Conservation (phyloP, 2,113 vertebrate genomes). For the Onychorhynchus coronatus region DNA sequence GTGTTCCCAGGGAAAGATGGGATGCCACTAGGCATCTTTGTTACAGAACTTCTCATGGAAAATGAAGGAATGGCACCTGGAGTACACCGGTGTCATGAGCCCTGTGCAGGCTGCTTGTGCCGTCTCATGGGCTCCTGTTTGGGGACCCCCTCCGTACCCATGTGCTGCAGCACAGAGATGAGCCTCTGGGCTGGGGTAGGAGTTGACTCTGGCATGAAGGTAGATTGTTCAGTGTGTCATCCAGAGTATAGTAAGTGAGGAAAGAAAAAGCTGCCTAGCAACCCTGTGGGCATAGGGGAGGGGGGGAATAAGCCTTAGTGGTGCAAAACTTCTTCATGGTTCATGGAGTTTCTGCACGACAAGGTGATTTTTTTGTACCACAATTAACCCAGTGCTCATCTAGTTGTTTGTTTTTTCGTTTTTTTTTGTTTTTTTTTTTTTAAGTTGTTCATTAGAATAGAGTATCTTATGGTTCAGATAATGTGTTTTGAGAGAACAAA, state of each 20-base stretch:
- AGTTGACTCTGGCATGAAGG: neutral
- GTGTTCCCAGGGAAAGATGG: neutral
- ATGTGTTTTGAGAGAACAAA: neutral
- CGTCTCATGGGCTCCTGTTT: neutral
- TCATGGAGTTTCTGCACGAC: neutral
- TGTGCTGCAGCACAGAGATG: neutral
- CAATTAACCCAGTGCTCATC: neutral
- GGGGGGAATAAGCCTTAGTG: conserved; percentile 2
- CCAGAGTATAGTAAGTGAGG: conserved; percentile 23
- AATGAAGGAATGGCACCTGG: neutral
- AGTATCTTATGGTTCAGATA: neutral
- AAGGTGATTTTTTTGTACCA: neutral
- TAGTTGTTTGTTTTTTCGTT: neutral
- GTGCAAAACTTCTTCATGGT: neutral
- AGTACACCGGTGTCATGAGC: neutral
- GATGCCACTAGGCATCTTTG: neutral
- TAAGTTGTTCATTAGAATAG: neutral
- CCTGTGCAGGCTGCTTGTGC: neutral
- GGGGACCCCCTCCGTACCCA: neutral
- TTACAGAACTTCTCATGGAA: neutral
- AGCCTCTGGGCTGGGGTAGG: neutral
- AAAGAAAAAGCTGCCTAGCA: conserved; percentile 52
- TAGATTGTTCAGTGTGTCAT: conserved; percentile 3
- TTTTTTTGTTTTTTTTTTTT: too few relatives aligned
- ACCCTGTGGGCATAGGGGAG: neutral